Conservation (phyloP, 2,888 invertebrate species). For the Meandrusa payeni region DNA sequence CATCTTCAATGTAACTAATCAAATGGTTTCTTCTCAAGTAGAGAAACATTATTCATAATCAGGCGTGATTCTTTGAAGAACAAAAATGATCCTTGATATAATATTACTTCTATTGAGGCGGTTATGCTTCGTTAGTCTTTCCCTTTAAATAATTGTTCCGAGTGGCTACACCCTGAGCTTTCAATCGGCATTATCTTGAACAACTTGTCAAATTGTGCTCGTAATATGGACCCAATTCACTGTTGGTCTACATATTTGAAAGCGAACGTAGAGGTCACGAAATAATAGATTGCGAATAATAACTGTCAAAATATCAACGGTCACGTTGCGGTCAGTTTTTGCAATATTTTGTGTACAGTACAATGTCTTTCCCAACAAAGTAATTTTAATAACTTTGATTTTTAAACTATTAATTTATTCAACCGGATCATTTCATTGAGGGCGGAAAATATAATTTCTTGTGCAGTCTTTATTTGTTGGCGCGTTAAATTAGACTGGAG, state of each 20-base stretch:
- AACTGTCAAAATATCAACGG: constrained; percentile 28
- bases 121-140: constrained; percentile 9
- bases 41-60: constrained; percentile 33
- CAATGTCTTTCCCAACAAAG: constrained; percentile 12
- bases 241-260: constrained; percentile 39
- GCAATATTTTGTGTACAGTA: constrained; percentile 11
- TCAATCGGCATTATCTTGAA: constrained; percentile 20
- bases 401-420: constrained; percentile 22
- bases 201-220: constrained; percentile 25
- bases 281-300: constrained; percentile 29
- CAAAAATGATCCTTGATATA: constrained; percentile 4
- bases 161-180: constrained; percentile 1
- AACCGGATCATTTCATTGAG: constrained; percentile 9
- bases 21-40: constrained; percentile 2
- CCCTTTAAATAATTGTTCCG: constrained; percentile 4
- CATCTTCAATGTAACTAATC: constrained; percentile 12
- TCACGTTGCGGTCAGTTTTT: constrained; percentile 28
- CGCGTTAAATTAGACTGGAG: constrained; percentile 38
- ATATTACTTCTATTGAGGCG: neutral
- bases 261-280: constrained; percentile 36
- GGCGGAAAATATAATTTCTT: constrained; percentile 28
- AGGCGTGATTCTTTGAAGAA: constrained; percentile 23
- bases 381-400: constrained; percentile 1
- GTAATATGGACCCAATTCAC: constrained; percentile 27
- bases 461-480: constrained; percentile 33